Base-by-base conservation (phyloP, 2,888 invertebrate genomes). In the Clepsis dumicolana region DNA sequence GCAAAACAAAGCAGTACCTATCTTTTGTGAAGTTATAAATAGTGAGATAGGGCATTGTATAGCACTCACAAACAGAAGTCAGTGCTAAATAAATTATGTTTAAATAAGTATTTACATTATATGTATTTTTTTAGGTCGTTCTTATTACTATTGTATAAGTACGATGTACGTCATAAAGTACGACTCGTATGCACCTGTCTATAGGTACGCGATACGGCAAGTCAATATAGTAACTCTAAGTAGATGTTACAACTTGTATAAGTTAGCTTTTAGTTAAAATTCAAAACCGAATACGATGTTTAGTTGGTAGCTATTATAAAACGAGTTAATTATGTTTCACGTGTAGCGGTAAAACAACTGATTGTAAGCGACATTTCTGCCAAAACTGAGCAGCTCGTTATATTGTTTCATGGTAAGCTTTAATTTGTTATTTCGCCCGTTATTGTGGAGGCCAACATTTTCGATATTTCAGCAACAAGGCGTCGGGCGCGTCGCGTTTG, bases 401-500 rank as follows among this genome's bases (percentile, higher is more conserved):
- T 48, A 48, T 21, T 48, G 21, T 21, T 2, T 12, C 12, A 48
- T 21, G 18, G 18, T 3, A 21, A 48, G 48, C 21, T 12, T 48
- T 21, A 21, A 21, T 48, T 48, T 12, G 21, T 48, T 48, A 21
- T 48, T 18, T 44, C 5, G 3, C 48, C 48, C 12, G 2, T 48
- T 21, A 21, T 48, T 48, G 21, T 48, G 21, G 21, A 48, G 48
- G 12, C 21, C 21, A 48, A 48, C 21, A 48, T 48, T 48, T 48
- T n/a, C 48, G 21, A 48, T 48, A 48, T 48, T 48, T 48, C 21
- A 21, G 48, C 48, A 48, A 21, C 18, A 48, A 21, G 48, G 21
- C 48, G 48, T 48, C 48, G n/a, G n/a, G n/a, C n/a, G 21, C 21
- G 21, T 12, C 21, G 48, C 48, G 48, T 48, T 48, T 48, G 48